These are phyloP conservation scores for Pao palembangensis DNA, from an alignment of 2,113 vertebrate genomes.

Conservation along the genomic window DNA sequence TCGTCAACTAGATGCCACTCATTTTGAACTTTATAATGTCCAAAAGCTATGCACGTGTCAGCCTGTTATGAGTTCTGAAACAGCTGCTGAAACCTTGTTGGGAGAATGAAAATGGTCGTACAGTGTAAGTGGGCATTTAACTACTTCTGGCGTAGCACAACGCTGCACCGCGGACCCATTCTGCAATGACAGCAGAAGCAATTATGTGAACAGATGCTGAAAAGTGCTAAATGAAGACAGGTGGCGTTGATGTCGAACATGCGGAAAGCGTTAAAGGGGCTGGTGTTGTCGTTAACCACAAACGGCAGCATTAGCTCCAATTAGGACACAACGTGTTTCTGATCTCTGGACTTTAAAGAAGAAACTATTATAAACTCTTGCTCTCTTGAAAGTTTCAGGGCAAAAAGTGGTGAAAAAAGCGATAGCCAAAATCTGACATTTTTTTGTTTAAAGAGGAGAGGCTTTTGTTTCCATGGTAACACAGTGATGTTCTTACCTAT, in stretches of 20 bases:
- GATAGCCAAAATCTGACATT: slow-evolving; percentile 4
- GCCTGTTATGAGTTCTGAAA: slow-evolving; percentile 47
- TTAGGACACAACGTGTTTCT: slow-evolving; percentile 45
- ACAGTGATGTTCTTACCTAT: background rate
- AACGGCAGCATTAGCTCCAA: slow-evolving; percentile 60
- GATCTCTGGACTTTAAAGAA: slow-evolving; percentile 35
- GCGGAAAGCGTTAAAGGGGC: slow-evolving; percentile 53
- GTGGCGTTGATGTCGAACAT: slow-evolving; percentile 57
- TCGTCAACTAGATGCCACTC: slow-evolving; percentile 48
- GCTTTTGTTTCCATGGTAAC: slow-evolving; percentile 21
- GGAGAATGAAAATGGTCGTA: slow-evolving; percentile 54
- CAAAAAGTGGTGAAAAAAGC: background rate
- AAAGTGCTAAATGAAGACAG: slow-evolving; percentile 73
- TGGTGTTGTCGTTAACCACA: slow-evolving; percentile 60
- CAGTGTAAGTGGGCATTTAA: slow-evolving; percentile 67
- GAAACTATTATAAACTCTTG: background rate
- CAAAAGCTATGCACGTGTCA: slow-evolving; percentile 42
- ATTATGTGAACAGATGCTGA: slow-evolving; percentile 74
- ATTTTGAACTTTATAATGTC: slow-evolving; percentile 42
- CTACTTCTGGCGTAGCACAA: slow-evolving; percentile 63
- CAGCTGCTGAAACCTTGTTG: slow-evolving; percentile 55
- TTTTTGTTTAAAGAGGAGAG: slow-evolving; percentile 7
- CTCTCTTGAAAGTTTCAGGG: slow-evolving; percentile 4
- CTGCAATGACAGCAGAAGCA: slow-evolving; percentile 60
- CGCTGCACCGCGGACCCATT: slow-evolving; percentile 42